phyloP scores from a whole-genome alignment of 1,140 invertebrate genomes.

The Himalopsyche phryganea region DNA sequence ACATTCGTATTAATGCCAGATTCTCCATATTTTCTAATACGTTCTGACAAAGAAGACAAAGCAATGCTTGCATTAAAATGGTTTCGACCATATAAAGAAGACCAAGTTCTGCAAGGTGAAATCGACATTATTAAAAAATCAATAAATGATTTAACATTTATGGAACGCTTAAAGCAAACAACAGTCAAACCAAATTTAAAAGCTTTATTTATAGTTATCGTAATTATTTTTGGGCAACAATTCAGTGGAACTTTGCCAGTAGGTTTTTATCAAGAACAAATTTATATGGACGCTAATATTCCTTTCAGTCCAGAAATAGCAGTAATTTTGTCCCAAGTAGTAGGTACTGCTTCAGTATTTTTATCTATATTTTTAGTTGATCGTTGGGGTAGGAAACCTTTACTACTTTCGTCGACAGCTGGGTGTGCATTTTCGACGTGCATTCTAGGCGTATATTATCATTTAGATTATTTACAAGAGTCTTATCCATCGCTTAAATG shows the following conservation, averaged over 20 bases:
- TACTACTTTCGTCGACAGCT: constrained; percentile 40
- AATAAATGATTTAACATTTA: constrained; percentile 20
- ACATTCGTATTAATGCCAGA: constrained; percentile 27
- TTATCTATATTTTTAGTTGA: constrained; percentile 37
- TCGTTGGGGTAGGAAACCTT: constrained; percentile 37
- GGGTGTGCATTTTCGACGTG: constrained; percentile 37
- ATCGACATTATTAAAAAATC: constrained; percentile 24
- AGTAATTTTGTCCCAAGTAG: constrained; percentile 36
- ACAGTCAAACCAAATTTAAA: constrained; percentile 27
- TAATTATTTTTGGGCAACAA: constrained; percentile 18
- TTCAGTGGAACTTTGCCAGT: constrained; percentile 26
- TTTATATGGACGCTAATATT: constrained; percentile 17
- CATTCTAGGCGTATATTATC: constrained; percentile 36
- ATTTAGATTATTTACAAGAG: constrained; percentile 18
- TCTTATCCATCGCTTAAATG: constrained; percentile 36
- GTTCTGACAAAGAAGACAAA: constrained; percentile 22
- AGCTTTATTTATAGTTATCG: constrained; percentile 23
- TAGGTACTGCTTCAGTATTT: constrained; percentile 37
- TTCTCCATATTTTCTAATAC: constrained; percentile 27
- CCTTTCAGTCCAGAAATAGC: constrained; percentile 24
- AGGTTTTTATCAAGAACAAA: constrained; percentile 31
- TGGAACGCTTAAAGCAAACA: constrained; percentile 24
- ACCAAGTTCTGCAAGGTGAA: constrained; percentile 14
- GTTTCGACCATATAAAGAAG: constrained; percentile 23
- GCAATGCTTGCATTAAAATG: constrained; percentile 22